Evolutionary conservation across 1,140 invertebrate species (phyloP), one percentile per base, ranked within the genome.

Genomic region (Harlomillsia oculata): DNA sequence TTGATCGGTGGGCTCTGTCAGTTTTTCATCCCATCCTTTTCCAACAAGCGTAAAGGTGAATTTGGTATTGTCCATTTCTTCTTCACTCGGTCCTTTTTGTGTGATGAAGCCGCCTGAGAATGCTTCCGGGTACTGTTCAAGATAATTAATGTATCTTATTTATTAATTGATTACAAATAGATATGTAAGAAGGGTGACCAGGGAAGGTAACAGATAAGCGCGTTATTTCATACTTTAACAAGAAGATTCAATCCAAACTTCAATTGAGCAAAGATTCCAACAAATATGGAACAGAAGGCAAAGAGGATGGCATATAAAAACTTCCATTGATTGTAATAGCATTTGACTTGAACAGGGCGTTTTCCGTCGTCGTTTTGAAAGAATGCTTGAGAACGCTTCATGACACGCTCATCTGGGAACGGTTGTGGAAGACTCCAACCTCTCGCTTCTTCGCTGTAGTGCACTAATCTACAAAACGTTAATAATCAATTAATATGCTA

Each of bases 361-460:
- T 81, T 75, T 46, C 83, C 77, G 14, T 84, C 76, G 3, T 75
- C 71, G 25, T 84, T 77, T 65, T 80, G 83, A 6, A 85, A 77
- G 67, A 79, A 81, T 43, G 83, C 76, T 64, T 93, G 87, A 1
- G 87, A 82, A 21, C 89, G 76, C 48, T 79, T 68, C 3, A 86
- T 80, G 8, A 96, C 81, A 5, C 85, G 82, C 55, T 78, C 77
- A 75, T 97, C 92, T 25, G 84, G 75, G 5, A 85, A 85, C 1
- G 78, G 77, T 71, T 93, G 93, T 14, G 55, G 39, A 36, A 30
- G 8, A 44, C 45, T 59, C 56, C 56, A 63, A 1, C 60, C 53
- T 26, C 40, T 56, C 0, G n/a, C 56, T 4, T 18, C 29, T 46
- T 46, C 34, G 16, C 49, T 57, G 14, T 34, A 29, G 26, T 57